Base-by-base conservation (phyloP, 2,113 vertebrate genomes). In the Montifringilla adamsi region DNA sequence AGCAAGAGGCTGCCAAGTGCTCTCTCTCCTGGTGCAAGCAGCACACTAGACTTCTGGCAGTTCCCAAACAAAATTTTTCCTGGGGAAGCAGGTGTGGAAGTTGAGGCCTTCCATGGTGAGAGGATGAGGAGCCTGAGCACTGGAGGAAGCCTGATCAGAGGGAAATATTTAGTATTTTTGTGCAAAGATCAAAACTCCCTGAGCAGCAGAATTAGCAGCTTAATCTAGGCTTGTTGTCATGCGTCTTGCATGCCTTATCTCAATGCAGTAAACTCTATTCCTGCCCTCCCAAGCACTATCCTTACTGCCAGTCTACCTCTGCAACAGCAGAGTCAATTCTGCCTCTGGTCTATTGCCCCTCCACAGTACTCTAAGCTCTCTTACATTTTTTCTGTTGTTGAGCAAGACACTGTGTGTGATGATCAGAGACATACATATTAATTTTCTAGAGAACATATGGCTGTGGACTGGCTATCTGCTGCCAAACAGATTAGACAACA, bases 401-500 rank as follows among this genome's bases (percentile, higher is more conserved):
- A 85, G 63, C 55, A 77, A 66, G 64, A 69, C 41, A 56, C 12
- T 47, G 37, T 44, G 6, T 3, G 4, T 84, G 55, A 69, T 58
- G 78, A 50, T 63, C 69, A 90, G 68, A 78, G 15, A 30, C 43
- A 50, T 46, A 50, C 9, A 55, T 35, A 41, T 2, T 86, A 19
- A 21, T 81, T 90, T 93, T 94, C 76, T 93, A 72, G 64, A 92
- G 60, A 93, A 80, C 73, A 81, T 88, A 69, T 64, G 91, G 37
- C 89, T 86, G 47, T 84, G 33, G 76, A 84, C 73, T 37, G 73
- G 56, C 56, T 76, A 90, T 77, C 43, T 81, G 95, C 91, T 84
- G 93, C 95, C 93, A 93, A 90, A 97, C 86, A 94, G 90, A 93
- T 59, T 94, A 87, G 92, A 94, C 81, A 96, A 93, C 91, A 95